Evolutionary conservation across 2,888 invertebrate genomes (phyloP).

Genomic region (Drosophila testacea): DNA sequence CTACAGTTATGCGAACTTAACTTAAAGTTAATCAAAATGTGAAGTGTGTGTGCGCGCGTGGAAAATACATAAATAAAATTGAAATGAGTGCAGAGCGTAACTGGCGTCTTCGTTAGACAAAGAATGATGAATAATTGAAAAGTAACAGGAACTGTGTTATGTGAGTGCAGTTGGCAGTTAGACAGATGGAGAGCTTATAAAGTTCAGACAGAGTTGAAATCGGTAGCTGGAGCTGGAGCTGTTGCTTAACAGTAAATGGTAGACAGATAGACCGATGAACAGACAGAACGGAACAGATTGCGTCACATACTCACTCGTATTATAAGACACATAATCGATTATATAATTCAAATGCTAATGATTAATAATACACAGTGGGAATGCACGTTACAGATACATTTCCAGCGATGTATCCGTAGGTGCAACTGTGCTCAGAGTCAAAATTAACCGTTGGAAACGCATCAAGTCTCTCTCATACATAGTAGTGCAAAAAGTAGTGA

Average conservation of each 20-base stretch:
- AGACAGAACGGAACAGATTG: constrained; percentile 45
- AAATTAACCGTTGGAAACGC: constrained; percentile 63
- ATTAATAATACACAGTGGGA: constrained; percentile 58
- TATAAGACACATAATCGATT: constrained; percentile 69
- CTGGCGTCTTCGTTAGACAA: constrained; percentile 15
- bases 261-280: constrained; percentile 37
- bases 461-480: constrained; percentile 48
- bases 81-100: constrained; percentile 47
- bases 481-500: constrained; percentile 44
- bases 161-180: constrained; percentile 51
- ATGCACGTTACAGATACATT: constrained; percentile 73
- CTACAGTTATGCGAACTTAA: constrained; percentile 68
- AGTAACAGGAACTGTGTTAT: constrained; percentile 60
- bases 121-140: constrained; percentile 70
- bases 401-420: constrained; percentile 65
- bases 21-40: constrained; percentile 58
- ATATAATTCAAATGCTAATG: constrained; percentile 67
- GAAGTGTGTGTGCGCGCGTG: constrained; percentile 33
- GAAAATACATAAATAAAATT: constrained; percentile 35
- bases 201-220: constrained; percentile 47
- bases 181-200: constrained; percentile 19
- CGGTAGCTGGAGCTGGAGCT: constrained; percentile 26
- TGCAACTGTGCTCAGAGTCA: constrained; percentile 63
- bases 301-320: constrained; percentile 47
- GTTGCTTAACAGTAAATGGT: constrained; percentile 28